A percentile compares a stretch with the other conserved stretches of the same genome.
These are phyloP conservation scores for Melanerpes aurifrons DNA, from an alignment of 2,113 vertebrate species.

Conservation along the genomic window DNA sequence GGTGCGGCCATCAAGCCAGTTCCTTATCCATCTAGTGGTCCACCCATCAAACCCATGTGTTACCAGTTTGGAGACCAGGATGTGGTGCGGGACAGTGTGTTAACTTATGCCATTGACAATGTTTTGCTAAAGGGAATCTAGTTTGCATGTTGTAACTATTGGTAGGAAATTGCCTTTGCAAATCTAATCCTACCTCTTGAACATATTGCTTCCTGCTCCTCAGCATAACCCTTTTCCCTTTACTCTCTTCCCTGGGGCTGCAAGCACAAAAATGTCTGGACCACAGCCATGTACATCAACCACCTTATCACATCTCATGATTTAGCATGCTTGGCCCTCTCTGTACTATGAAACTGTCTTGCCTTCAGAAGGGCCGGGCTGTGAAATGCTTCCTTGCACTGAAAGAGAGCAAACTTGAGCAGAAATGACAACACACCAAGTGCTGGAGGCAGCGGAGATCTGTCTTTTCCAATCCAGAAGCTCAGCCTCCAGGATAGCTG, in stretches of 20 bases:
- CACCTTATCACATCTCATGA: background rate
- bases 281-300: background rate
- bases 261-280: background rate
- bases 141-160: background rate
- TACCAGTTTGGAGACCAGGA: too few species aligned
- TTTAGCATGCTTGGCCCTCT: background rate
- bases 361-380: background rate
- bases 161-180: background rate
- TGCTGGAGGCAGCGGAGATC: background rate
- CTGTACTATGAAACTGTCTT: background rate
- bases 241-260: background rate
- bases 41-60: too few species aligned
- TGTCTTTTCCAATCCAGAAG: background rate
- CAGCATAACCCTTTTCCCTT: background rate
- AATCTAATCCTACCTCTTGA: background rate
- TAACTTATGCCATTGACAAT: background rate
- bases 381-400: background rate
- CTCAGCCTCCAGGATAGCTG: background rate
- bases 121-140: background rate
- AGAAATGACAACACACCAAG: background rate
- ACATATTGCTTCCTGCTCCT: background rate
- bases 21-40: too few species aligned
- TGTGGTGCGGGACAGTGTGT: too few species aligned
- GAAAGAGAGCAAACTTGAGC: background rate
- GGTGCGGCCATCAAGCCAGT: too few species aligned